phyloP scores from a whole-genome alignment of 1,140 invertebrate genomes.

The Apis mellifera region DNA sequence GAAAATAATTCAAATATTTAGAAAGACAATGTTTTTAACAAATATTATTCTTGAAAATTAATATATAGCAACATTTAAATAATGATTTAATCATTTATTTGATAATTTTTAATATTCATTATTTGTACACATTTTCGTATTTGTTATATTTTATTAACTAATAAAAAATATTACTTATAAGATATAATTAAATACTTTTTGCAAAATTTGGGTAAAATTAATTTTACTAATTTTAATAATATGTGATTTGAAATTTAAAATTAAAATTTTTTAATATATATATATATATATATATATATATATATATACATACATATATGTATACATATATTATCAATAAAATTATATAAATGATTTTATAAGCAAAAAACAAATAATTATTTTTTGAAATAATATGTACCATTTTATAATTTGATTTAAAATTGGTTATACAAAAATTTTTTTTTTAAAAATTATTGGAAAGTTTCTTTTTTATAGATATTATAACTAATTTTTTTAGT shows the following conservation, averaged over 20 bases:
- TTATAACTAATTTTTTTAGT: not conserved
- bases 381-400: not conserved
- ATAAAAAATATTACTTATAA: not conserved
- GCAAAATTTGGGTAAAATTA: slow-evolving; percentile 42
- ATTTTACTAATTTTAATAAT: not conserved
- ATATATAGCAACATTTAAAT: not conserved
- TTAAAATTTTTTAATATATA: not conserved
- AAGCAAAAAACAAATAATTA: not conserved
- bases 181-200: slow-evolving; percentile 2
- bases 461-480: not conserved
- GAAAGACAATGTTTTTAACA: not conserved
- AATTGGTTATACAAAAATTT: not conserved
- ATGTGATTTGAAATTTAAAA: slow-evolving; percentile 6
- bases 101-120: not conserved
- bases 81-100: not conserved
- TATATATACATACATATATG: no score
- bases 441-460: slow-evolving; percentile 11
- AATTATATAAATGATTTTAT: slow-evolving; percentile 13
- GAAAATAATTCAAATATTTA: slow-evolving; percentile 19
- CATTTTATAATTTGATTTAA: not conserved
- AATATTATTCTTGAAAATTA: not conserved
- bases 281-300: not conserved
- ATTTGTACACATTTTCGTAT: slow-evolving; percentile 1
- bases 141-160: not conserved
- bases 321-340: not conserved